phyloP scores from a whole-genome alignment of 1,140 invertebrate species.

The Zeugodacus cucurbitae region DNA sequence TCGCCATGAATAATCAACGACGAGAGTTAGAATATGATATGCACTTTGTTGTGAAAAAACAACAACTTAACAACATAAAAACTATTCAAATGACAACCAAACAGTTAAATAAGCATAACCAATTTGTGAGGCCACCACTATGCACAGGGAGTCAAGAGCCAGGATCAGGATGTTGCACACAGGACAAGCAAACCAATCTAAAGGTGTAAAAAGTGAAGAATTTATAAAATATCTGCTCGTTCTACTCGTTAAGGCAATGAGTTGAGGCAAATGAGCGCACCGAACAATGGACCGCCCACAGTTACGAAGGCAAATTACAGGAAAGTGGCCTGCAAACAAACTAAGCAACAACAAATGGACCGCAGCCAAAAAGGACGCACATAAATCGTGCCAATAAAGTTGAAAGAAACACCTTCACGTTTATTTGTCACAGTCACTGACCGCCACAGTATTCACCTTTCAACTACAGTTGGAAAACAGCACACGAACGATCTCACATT shows the following conservation, averaged over 20 bases:
- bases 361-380: neutral
- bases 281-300: constrained; percentile 16
- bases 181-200: neutral
- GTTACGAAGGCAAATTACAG: neutral
- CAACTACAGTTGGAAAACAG: neutral
- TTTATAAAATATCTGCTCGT: neutral
- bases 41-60: too few relatives aligned
- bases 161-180: neutral
- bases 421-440: constrained; percentile 8
- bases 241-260: neutral
- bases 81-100: neutral
- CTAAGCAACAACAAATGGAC: neutral
- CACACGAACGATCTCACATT: too few relatives aligned
- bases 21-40: too few relatives aligned
- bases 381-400: neutral
- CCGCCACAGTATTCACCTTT: neutral
- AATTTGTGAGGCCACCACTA: neutral
- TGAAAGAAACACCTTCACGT: neutral
- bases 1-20: too few relatives aligned
- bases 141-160: neutral
- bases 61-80: neutral
- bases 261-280: neutral
- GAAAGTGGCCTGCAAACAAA: constrained; percentile 21
- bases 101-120: neutral
- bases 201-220: neutral